Conservation (phyloP, 1,140 invertebrate genomes). For the Zaprionus taronus region DNA sequence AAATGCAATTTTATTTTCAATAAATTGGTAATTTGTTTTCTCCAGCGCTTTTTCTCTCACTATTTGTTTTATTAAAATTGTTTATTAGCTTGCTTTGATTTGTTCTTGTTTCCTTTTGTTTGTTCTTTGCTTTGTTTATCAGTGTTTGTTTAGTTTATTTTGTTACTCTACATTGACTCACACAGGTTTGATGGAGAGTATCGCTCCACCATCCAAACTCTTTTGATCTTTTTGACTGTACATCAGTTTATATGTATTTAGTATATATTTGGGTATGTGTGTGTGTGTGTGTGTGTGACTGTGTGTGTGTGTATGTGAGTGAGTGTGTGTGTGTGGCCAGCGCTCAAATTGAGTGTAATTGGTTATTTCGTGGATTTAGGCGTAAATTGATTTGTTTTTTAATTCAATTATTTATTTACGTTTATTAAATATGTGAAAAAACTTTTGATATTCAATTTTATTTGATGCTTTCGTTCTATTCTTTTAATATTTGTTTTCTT, state of each 20-base stretch:
- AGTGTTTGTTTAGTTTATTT: slow-evolving; percentile 12
- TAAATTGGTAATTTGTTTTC: slow-evolving; percentile 67
- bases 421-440: slow-evolving; percentile 68
- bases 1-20: slow-evolving; percentile 70
- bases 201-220: not conserved
- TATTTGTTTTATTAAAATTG: slow-evolving; percentile 21
- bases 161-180: slow-evolving; percentile 17
- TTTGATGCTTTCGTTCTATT: slow-evolving; percentile 27
- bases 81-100: slow-evolving; percentile 26
- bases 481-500: slow-evolving; percentile 20
- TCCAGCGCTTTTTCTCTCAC: slow-evolving; percentile 10
- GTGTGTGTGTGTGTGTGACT: not conserved
- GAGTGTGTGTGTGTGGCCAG: not conserved
- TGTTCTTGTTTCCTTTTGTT: slow-evolving; percentile 22
- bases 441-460: slow-evolving; percentile 55
- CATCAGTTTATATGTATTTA: slow-evolving; percentile 25
- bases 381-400: slow-evolving; percentile 23
- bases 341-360: slow-evolving; percentile 8
- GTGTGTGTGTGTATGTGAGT: not conserved
- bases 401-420: slow-evolving; percentile 33
- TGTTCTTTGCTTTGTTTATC: slow-evolving; percentile 13
- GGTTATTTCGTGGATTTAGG: slow-evolving; percentile 31
- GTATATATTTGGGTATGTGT: slow-evolving; percentile 14
- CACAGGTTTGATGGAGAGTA: not conserved
- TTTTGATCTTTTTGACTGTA: slow-evolving; percentile 18